Evolutionary conservation across 2,888 invertebrate genomes (phyloP).

Genomic region (Acronicta alni): DNA sequence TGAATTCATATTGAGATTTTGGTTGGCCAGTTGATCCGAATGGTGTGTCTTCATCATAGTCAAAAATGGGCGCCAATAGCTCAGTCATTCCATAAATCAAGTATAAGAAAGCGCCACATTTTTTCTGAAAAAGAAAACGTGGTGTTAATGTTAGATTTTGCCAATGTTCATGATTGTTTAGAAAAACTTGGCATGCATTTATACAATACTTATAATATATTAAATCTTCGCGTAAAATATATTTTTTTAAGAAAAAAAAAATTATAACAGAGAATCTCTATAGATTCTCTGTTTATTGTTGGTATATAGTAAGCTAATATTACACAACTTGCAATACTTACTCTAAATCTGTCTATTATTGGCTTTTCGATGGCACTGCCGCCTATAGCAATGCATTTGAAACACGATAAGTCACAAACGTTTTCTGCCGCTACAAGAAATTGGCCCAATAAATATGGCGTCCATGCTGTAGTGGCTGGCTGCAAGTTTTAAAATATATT

Average conservation of each 20-base stretch:
- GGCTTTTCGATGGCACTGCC: slow-evolving; percentile 70
- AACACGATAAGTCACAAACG: slow-evolving; percentile 73
- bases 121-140: slow-evolving; percentile 54
- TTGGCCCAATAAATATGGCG: slow-evolving; percentile 70
- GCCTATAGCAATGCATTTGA: slow-evolving; percentile 71
- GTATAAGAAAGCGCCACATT: slow-evolving; percentile 61
- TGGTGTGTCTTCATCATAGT: slow-evolving; percentile 63
- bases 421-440: slow-evolving; percentile 69
- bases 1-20: slow-evolving; percentile 58
- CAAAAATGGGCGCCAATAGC: slow-evolving; percentile 67
- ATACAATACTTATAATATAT: too few relatives aligned
- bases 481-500: slow-evolving; percentile 55
- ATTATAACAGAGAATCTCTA: not conserved
- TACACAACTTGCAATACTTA: slow-evolving; percentile 60
- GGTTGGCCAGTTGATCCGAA: slow-evolving; percentile 66
- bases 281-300: too few relatives aligned
- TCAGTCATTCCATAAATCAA: slow-evolving; percentile 72
- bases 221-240: too few relatives aligned
- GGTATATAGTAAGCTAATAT: not conserved
- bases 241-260: not conserved
- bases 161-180: not conserved
- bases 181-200: not conserved
- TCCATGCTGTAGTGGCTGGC: slow-evolving; percentile 71
- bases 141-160: not conserved
- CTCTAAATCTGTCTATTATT: slow-evolving; percentile 68